Evolutionary conservation across 2,888 invertebrate species (phyloP), one percentile per base, ranked within the genome.

Genomic region (Thysanoteuthis rhombus): DNA sequence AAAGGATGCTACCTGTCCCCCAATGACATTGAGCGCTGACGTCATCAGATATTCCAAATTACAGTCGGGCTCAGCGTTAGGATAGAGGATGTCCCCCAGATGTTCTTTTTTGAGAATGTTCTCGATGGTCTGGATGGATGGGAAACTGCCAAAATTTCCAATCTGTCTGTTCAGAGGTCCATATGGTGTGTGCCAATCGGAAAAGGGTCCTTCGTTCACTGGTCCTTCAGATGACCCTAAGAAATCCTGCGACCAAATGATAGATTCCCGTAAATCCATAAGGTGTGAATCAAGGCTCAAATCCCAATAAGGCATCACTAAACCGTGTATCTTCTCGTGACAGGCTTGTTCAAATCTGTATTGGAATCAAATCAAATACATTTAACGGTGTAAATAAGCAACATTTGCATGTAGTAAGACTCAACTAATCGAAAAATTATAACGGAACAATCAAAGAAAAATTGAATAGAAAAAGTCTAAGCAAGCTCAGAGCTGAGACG

Each of bases 241-340:
- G 40, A 96, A 95, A 39, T 95, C 95, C 32, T 94, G 94, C 0
- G 95, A 95, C 95, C 96, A 96, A 16, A 95, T 52, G 28, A 95
- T 94, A 0, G 96, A 96, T 39, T 95, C 92, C 12, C 94, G 94
- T 3, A 95, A 94, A 10, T 95, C 90, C 28, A 94, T 94, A 58
- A 95, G 94, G 8, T 93, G 94, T 0, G 95, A 94, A 92, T 96
- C 96, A 58, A 96, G 93, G 22, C 95, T 96, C 32, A 95, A 94
- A 94, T 96, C 96, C 96, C 96, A 96, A 94, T 95, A 96, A 36
- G 96, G 95, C 93, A 96, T 90, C 0, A 95, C 95, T 25, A 96
- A 94, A 28, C 93, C 94, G 0, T 95, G 94, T 40, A 95, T 94
- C 93, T 95, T 95, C 94, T 96, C 95, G 42, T 96, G 94, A 47